Percentiles rank a stretch among this genome's conserved stretches.
Conservation (phyloP, 2,888 invertebrate genomes). For the Stenurella melanura region DNA sequence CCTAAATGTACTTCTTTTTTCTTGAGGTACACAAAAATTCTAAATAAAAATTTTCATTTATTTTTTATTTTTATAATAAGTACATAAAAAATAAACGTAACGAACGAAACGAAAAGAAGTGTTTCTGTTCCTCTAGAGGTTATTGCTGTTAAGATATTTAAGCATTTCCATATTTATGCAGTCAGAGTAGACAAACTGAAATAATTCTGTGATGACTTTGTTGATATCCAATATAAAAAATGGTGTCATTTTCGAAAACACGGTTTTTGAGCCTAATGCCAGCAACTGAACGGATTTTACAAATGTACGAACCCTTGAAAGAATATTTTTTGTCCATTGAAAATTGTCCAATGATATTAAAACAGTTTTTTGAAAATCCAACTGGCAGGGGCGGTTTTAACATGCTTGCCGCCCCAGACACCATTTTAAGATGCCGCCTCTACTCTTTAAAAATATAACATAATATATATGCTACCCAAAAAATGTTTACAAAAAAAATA, state of each 20-base stretch:
- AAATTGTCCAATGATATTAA: conserved; percentile 41
- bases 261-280: conserved; percentile 31
- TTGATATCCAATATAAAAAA: conserved; percentile 35
- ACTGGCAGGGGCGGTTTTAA: too few relatives aligned
- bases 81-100: too few relatives aligned
- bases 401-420: too few relatives aligned
- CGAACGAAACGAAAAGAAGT: conserved; percentile 23
- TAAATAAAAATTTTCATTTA: neutral
- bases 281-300: conserved; percentile 37
- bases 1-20: conserved; percentile 2
- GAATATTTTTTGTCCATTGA: conserved; percentile 41
- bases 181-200: too few relatives aligned
- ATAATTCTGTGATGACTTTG: neutral
- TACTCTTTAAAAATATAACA: too few relatives aligned
- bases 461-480: too few relatives aligned
- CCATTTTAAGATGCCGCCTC: too few relatives aligned
- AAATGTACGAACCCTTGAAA: conserved; percentile 39
- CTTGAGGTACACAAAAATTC: neutral
- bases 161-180: neutral
- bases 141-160: conserved; percentile 14
- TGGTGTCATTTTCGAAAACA: conserved; percentile 29
- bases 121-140: conserved; percentile 7
- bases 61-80: too few relatives aligned
- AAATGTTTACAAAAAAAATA: too few relatives aligned
- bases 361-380: conserved; percentile 38